Evolutionary conservation across 2,113 vertebrate genomes (phyloP).

Genomic region (Pollimyrus isidori): DNA sequence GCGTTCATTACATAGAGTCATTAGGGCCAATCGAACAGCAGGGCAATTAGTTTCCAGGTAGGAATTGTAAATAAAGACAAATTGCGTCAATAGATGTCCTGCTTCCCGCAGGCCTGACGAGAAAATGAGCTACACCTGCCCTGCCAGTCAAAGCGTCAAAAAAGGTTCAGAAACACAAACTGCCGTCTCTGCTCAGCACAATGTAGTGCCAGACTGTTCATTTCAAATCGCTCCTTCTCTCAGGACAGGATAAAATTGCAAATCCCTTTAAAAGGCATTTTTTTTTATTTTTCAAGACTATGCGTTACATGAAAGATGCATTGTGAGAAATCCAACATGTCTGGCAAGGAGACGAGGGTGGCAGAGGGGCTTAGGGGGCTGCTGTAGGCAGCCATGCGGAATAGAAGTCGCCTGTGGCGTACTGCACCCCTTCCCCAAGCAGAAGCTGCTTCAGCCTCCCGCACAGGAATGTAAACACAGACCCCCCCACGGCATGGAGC

Average conservation of each 20-base stretch:
- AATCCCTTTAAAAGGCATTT: not conserved
- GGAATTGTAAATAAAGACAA: constrained; percentile 1
- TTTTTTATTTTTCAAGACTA: not conserved
- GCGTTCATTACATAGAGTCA: not conserved
- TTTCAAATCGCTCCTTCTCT: not conserved
- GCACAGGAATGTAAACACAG: constrained; percentile 28
- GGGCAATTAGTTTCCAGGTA: not conserved
- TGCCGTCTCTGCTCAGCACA: not conserved
- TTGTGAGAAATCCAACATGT: not conserved
- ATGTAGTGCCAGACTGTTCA: not conserved
- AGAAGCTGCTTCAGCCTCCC: not conserved
- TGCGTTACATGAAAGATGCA: not conserved
- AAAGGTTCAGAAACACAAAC: not conserved
- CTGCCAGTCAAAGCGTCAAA: not conserved
- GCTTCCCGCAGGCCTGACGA: not conserved
- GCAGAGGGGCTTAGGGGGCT: not conserved
- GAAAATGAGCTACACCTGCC: not conserved
- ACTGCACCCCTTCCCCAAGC: not conserved
- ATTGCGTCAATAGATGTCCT: not conserved
- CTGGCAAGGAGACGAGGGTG: not conserved
- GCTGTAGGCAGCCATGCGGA: not conserved
- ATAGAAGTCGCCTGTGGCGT: not conserved
- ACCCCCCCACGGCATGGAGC: not conserved
- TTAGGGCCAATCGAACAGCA: not conserved
- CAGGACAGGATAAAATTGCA: not conserved